Evolutionary conservation across 2,113 vertebrate genomes (phyloP).

Genomic region (Psettodes erumei): DNA sequence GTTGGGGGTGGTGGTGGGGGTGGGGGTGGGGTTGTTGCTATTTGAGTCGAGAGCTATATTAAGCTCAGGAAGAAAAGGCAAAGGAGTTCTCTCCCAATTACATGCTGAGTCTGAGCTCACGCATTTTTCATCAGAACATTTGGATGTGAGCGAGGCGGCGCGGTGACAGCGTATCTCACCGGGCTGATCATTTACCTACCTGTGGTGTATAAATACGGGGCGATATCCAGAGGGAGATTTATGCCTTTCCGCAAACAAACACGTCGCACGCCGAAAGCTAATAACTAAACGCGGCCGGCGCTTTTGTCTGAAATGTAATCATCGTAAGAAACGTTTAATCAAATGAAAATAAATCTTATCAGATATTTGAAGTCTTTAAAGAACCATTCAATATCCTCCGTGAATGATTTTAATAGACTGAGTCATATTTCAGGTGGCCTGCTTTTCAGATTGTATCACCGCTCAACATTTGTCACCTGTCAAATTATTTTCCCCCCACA

Average conservation of each 20-base stretch:
- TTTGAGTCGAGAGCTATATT: constrained; percentile 27
- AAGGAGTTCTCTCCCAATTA: constrained; percentile 4
- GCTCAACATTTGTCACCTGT: constrained; percentile 88
- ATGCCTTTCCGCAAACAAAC: constrained; percentile 37
- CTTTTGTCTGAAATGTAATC: constrained; percentile 57
- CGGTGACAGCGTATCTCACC: constrained; percentile 22
- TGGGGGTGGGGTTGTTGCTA: constrained; percentile 13
- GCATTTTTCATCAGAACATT: constrained; percentile 23
- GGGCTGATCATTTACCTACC: constrained; percentile 11
- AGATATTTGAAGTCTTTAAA: constrained; percentile 85
- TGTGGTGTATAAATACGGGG: constrained; percentile 10
- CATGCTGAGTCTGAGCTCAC: neutral
- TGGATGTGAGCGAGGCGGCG: constrained; percentile 19
- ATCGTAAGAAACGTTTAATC: constrained; percentile 74
- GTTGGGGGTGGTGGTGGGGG: too few species aligned
- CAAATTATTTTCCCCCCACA: constrained; percentile 86
- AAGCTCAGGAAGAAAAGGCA: constrained; percentile 7
- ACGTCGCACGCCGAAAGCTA: constrained; percentile 19
- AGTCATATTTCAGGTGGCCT: constrained; percentile 86
- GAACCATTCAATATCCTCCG: constrained; percentile 86
- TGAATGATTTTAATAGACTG: constrained; percentile 88
- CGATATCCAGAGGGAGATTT: constrained; percentile 14
- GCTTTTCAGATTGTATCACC: constrained; percentile 86
- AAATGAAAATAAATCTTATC: constrained; percentile 80
- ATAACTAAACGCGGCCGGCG: constrained; percentile 26